phyloP scores from a whole-genome alignment of 2,113 vertebrate genomes.

The Motacilla alba region DNA sequence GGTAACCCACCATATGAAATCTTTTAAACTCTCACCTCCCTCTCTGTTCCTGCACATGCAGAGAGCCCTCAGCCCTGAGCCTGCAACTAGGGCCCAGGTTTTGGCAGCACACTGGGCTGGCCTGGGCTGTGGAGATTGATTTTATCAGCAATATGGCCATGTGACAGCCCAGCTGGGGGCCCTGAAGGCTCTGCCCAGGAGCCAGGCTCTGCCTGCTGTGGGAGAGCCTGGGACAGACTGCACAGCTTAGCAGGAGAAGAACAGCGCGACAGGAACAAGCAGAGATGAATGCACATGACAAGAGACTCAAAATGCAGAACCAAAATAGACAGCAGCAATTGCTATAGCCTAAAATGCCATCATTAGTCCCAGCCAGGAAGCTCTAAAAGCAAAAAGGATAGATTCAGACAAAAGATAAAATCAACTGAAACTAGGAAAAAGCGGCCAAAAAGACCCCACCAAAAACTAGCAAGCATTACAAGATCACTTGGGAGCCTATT shows the following conservation, averaged over 20 bases:
- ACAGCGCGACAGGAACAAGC: accelerated
- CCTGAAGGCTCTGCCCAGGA: not conserved
- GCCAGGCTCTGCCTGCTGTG: not conserved
- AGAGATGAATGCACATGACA: not conserved
- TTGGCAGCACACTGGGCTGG: not conserved
- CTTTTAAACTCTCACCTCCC: no score
- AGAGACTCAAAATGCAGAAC: not conserved
- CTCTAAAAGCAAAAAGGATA: not conserved
- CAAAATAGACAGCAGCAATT: slow-evolving; percentile 6
- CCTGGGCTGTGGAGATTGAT: not conserved
- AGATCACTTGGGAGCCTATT: not conserved
- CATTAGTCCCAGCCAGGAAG: not conserved
- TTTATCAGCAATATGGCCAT: not conserved
- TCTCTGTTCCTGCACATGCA: not conserved
- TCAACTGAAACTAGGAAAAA: not conserved
- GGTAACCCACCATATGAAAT: accelerated
- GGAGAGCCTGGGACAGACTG: not conserved
- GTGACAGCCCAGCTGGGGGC: not conserved
- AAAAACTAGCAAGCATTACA: not conserved
- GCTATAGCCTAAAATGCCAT: not conserved
- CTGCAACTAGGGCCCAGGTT: not conserved
- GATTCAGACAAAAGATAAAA: slow-evolving; percentile 4
- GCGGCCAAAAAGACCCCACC: not conserved
- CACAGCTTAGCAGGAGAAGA: not conserved
- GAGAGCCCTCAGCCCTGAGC: not conserved